phyloP scores from a whole-genome alignment of 2,797 vertebrate genomes.

The Sebastes miniatus region DNA sequence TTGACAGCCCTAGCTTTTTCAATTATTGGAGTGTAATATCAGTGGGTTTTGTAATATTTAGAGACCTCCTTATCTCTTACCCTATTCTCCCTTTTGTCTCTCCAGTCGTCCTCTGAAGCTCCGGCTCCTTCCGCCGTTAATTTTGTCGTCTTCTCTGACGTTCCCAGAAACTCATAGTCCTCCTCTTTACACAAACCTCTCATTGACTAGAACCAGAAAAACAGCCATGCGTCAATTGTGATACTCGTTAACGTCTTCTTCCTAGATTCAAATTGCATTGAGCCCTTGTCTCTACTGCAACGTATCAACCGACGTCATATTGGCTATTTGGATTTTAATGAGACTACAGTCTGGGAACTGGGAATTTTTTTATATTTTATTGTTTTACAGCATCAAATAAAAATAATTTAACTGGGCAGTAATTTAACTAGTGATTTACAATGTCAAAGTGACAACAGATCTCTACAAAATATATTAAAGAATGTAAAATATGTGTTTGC shows the following conservation, averaged over 20 bases:
- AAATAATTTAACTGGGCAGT: too few relatives aligned
- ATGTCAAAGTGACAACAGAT: too few relatives aligned
- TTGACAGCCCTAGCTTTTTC: background rate
- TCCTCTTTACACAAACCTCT: slow-evolving; percentile 81
- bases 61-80: slow-evolving; percentile 46
- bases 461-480: too few relatives aligned
- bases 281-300: background rate
- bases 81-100: slow-evolving; percentile 62
- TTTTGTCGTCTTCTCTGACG: background rate
- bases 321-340: background rate
- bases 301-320: background rate
- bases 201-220: slow-evolving; percentile 72
- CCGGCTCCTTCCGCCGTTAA: background rate
- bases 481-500: too few relatives aligned
- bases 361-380: too few relatives aligned
- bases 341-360: background rate
- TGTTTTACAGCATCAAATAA: too few relatives aligned
- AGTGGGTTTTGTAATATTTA: background rate
- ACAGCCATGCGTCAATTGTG: background rate
- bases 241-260: background rate
- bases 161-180: slow-evolving; percentile 76
- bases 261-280: background rate
- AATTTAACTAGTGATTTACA: too few relatives aligned
- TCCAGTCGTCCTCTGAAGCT: slow-evolving; percentile 35
- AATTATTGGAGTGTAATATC: too few relatives aligned